phyloP scores from a whole-genome alignment of 2,113 vertebrate genomes.

The Corythornis madagascariensis region DNA sequence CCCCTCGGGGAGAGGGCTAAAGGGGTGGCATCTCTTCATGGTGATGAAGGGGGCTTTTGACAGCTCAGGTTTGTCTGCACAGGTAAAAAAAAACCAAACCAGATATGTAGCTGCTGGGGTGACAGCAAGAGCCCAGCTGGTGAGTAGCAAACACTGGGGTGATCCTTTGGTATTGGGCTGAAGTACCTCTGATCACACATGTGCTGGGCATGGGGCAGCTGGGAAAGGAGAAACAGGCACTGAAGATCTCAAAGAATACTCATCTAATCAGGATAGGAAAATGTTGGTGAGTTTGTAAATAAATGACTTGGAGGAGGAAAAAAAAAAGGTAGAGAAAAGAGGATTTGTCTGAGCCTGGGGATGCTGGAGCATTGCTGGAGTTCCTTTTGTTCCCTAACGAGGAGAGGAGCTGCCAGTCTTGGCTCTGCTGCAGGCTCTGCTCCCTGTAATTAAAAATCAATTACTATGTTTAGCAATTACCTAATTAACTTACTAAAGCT shows the following conservation, averaged over 20 bases:
- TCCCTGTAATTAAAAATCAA: constrained; percentile 66
- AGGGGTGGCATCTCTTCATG: not conserved
- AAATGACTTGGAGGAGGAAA: not conserved
- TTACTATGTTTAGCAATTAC: constrained; percentile 56
- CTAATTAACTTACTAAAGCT: constrained; percentile 58
- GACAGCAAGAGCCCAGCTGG: not conserved
- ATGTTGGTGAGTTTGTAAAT: not conserved
- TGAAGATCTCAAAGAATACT: not conserved
- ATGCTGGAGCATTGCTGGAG: not conserved
- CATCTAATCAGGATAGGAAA: not conserved
- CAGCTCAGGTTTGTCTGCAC: not conserved
- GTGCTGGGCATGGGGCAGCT: fast-evolving
- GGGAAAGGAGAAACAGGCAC: not conserved
- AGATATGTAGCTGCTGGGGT: not conserved
- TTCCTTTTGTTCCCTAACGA: constrained; percentile 21
- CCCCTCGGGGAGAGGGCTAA: not conserved
- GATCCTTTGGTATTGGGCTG: not conserved
- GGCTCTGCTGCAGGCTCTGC: not conserved
- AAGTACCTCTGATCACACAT: not conserved
- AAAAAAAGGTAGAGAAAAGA: not conserved
- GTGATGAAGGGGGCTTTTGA: not conserved
- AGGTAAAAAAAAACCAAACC: not conserved
- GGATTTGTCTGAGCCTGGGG: not conserved
- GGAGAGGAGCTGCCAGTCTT: constrained; percentile 29
- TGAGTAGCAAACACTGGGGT: not conserved